Evolutionary conservation across 2,888 invertebrate genomes (phyloP), one percentile per base, ranked within the genome.

Genomic region (Caenorhabditis plicata): DNA sequence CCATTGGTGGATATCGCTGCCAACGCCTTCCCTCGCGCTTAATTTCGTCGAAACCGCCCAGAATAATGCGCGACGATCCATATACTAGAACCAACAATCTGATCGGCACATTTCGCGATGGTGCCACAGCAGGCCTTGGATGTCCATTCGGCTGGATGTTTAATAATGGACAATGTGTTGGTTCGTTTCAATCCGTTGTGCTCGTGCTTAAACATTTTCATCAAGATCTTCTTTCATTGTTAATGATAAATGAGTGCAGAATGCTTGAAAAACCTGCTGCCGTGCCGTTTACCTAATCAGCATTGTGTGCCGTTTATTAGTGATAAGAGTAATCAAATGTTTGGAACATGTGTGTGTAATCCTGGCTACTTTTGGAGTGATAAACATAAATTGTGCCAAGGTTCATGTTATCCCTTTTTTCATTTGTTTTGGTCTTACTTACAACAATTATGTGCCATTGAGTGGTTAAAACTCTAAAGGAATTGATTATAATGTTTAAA

Each of bases 1-100:
- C 67, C 19, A 53, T 56, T 39, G 74, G 92, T 0, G 90, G 91
- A 0, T 93, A 87, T 44, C 85, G 88, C 11, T 93, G 93, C 81
- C 64, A 62, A 43, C 43, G 51, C 11, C 39, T 49, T 19, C 46
- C 51, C 41, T 33, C 61, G n/a, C 56, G 62, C 23, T 47, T 57
- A 3, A 46, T 57, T 31, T 43, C 57, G 4, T 39, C 39, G 23
- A 22, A n/a, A 20, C n/a, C 5, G n/a, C 56, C 56, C n/a, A n/a
- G 56, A 13, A 15, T 50, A 38, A 53, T 60, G 60, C 35, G 60
- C 25, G 60, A 60, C 25, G 60, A 60, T 40, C 58, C 58, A 26
- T 56, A 52, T 42, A 50, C 53, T 41, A 41, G 49, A 23, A 40
- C 45, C 15, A 50, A 27, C 50, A 56, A 11, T n/a, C n/a, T n/a